A percentile compares a stretch with the other conserved stretches of the same genome.
phyloP scores from a whole-genome alignment of 2,888 invertebrate species.

The Drosophila multiciliata region DNA sequence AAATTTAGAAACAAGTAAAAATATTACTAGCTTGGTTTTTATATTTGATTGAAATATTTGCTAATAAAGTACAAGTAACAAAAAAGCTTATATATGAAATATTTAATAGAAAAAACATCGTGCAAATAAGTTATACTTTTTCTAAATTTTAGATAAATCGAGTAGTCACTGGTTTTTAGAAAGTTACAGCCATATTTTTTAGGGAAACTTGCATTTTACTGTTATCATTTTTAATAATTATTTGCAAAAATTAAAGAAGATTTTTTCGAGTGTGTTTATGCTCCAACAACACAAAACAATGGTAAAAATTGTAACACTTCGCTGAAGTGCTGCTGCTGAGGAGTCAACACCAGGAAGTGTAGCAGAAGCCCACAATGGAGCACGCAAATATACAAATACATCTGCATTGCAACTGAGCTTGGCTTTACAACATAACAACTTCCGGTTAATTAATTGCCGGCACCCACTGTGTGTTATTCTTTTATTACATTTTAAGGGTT shows the following conservation, averaged over 20 bases:
- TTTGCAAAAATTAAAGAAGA: background rate
- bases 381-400: constrained; percentile 11
- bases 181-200: background rate
- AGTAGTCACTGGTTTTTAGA: too few relatives aligned
- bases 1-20: too few relatives aligned
- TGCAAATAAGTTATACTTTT: too few relatives aligned
- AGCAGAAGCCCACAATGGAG: constrained; percentile 49
- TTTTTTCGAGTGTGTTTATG: constrained; percentile 55
- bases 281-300: constrained; percentile 63
- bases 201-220: background rate
- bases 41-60: too few relatives aligned
- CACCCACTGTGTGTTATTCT: constrained; percentile 22
- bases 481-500: constrained; percentile 40
- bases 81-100: too few relatives aligned
- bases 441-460: constrained; percentile 64
- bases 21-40: too few relatives aligned
- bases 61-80: too few relatives aligned
- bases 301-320: constrained; percentile 59
- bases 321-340: constrained; percentile 45
- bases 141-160: too few relatives aligned
- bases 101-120: too few relatives aligned
- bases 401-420: constrained; percentile 15
- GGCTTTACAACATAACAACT: constrained; percentile 67
- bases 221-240: background rate
- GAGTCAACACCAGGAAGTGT: constrained; percentile 61